These are phyloP conservation scores for Coregonus ussuriensis DNA, from an alignment of 2,797 vertebrate species.

Conservation along the genomic window DNA sequence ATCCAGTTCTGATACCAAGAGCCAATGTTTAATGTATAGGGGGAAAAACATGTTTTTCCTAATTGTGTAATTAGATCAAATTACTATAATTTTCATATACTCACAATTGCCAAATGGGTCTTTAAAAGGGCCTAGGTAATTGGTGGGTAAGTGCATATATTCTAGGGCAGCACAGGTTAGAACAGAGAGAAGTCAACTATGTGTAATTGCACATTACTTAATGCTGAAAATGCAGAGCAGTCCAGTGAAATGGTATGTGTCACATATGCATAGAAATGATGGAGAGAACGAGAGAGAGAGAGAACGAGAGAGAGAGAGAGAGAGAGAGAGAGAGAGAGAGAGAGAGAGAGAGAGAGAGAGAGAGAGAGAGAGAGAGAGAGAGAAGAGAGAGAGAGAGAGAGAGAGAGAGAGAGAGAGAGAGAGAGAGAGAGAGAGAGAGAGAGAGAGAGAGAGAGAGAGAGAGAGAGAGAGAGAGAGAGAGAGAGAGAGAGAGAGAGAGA, in stretches of 20 bases:
- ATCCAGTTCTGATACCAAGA: neutral
- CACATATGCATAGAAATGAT: neutral
- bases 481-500: too few relatives aligned
- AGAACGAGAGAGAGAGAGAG: too few relatives aligned
- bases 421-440: too few relatives aligned
- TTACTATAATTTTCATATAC: neutral
- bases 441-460: too few relatives aligned
- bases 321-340: neutral
- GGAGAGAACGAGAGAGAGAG: neutral
- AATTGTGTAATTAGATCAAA: neutral
- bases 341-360: too few relatives aligned
- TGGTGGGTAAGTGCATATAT: neutral
- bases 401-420: too few relatives aligned
- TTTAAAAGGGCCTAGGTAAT: conserved; percentile 4
- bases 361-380: neutral
- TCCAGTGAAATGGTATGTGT: too few relatives aligned
- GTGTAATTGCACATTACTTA: neutral
- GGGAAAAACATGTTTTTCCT: neutral
- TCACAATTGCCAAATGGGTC: neutral
- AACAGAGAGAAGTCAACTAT: neutral
- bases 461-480: too few relatives aligned
- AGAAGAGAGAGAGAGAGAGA: neutral
- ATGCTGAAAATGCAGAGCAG: neutral
- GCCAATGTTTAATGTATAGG: neutral
- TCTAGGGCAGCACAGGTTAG: neutral